Evolutionary conservation across 2,797 vertebrate species (phyloP).

Genomic region (Podarcis siculus): DNA sequence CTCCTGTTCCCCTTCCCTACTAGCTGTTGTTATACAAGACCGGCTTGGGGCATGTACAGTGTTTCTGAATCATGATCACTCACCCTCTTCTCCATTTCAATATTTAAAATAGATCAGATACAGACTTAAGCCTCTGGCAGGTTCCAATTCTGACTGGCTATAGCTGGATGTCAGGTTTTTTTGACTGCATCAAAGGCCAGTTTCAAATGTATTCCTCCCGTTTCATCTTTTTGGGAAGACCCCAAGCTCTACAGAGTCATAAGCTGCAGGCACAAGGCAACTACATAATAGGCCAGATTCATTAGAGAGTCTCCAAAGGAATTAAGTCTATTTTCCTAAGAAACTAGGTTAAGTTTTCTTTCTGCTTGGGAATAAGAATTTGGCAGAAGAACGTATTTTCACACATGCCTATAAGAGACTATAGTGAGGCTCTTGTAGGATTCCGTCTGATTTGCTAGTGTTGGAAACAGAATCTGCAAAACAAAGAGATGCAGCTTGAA

Average conservation of each 20-base stretch:
- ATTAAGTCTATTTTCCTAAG: slow-evolving; percentile 39
- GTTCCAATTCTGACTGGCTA: slow-evolving; percentile 35
- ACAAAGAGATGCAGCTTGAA: slow-evolving; percentile 16
- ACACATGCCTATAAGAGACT: slow-evolving; percentile 2
- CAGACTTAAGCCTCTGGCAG: slow-evolving; percentile 40
- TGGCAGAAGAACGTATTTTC: slow-evolving; percentile 45
- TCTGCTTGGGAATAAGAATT: slow-evolving; percentile 38
- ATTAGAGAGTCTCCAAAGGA: slow-evolving; percentile 37
- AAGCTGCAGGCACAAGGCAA: slow-evolving; percentile 47
- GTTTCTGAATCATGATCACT: neutral
- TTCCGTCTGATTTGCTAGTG: slow-evolving; percentile 18
- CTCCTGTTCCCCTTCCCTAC: neutral
- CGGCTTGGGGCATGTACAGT: neutral
- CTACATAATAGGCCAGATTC: slow-evolving; percentile 44
- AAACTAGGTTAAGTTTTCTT: slow-evolving; percentile 41
- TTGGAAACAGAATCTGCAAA: slow-evolving; percentile 47
- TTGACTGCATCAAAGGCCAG: slow-evolving; percentile 19
- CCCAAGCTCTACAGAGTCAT: slow-evolving; percentile 53
- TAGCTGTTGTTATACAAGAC: neutral
- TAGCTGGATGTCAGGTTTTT: slow-evolving; percentile 27
- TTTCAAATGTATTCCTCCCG: slow-evolving; percentile 16
- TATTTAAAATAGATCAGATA: slow-evolving; percentile 6
- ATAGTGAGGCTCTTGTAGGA: slow-evolving; percentile 39
- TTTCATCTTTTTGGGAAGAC: slow-evolving; percentile 32
- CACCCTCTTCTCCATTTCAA: neutral